Base-by-base conservation (phyloP, 2,113 vertebrate genomes). In the Ciconia boyciana region DNA sequence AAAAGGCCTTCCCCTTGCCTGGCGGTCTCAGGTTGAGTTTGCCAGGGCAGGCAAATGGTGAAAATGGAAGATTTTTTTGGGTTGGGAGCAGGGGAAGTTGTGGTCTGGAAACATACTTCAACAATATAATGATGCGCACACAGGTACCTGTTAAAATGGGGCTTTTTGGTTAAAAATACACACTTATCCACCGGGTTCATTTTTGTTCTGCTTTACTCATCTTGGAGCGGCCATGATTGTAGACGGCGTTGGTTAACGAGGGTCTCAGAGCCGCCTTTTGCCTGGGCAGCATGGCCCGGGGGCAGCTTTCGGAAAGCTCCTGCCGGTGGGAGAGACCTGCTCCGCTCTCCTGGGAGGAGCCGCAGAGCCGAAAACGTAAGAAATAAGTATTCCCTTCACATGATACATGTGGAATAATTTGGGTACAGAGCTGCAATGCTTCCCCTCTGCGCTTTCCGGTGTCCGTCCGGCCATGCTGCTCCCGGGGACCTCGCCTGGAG, bases 231-330 rank as follows among this genome's bases (percentile, higher is more conserved):
- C 68, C 12, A 0, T 20, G 49, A 0, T 60, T 74, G 21, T 0
- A 20, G 72, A 1, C 6, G 3, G 7, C 0, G 0, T 0, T 31
- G 44, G 32, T 15, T 34, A 2, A 16, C 0, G 14, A 48, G 76
- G 43, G 17, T 3, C 54, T 28, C 0, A 7, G 48, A 71, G 80
- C 55, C 1, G 1, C 8, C 11, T 70, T 55, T 22, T 66, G 9
- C n/a, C 48, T 2, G 5, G 49, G 41, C 58, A 26, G 36, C 36
- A 0, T 11, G 25, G 57, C 57, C 34, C 0, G 0, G 22, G 26
- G 18, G 21, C 44, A 48, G 69, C 8, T 31, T 29, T 62, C 0
- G 5, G 55, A 46, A 48, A 44, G 16, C 62, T 46, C 52, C 2
- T 1, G 29, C 32, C 1, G 4, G 29, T 61, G 46, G 29, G 19